These are phyloP conservation scores for Drosophila dives DNA, from an alignment of 2,888 invertebrate genomes.

Conservation along the genomic window DNA sequence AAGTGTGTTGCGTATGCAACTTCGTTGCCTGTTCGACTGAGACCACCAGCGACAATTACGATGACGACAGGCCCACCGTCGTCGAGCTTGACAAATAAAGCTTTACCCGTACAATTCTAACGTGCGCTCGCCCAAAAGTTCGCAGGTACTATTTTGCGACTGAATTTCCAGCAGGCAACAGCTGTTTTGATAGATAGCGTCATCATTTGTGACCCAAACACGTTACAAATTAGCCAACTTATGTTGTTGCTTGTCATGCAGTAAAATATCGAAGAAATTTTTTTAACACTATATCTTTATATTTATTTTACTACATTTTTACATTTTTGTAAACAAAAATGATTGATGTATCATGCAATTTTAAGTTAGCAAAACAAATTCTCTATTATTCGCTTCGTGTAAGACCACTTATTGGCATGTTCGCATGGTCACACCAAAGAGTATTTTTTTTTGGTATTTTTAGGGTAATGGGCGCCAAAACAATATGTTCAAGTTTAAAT, in stretches of 20 bases:
- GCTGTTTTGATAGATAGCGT: constrained; percentile 30
- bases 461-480: background rate
- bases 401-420: background rate
- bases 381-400: background rate
- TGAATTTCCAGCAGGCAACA: constrained; percentile 31
- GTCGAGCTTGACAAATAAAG: constrained; percentile 22
- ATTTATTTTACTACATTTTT: background rate
- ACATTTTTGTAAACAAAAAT: background rate
- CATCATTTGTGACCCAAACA: constrained; percentile 13
- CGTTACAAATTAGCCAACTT: constrained; percentile 9
- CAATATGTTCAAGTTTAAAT: background rate
- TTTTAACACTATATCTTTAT: background rate
- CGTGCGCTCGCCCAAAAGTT: constrained; percentile 28
- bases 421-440: constrained; percentile 16
- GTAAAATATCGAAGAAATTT: background rate
- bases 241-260: background rate
- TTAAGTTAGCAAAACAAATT: too few relatives aligned
- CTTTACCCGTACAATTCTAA: constrained; percentile 23
- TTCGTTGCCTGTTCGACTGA: constrained; percentile 59
- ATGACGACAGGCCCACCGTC: constrained; percentile 17
- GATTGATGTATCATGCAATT: background rate
- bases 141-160: constrained; percentile 19
- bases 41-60: constrained; percentile 6
- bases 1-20: constrained; percentile 61
- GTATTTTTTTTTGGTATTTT: constrained; percentile 6